Evolutionary conservation across 2,797 vertebrate genomes (phyloP).

Genomic region (Oreochromis grahami): DNA sequence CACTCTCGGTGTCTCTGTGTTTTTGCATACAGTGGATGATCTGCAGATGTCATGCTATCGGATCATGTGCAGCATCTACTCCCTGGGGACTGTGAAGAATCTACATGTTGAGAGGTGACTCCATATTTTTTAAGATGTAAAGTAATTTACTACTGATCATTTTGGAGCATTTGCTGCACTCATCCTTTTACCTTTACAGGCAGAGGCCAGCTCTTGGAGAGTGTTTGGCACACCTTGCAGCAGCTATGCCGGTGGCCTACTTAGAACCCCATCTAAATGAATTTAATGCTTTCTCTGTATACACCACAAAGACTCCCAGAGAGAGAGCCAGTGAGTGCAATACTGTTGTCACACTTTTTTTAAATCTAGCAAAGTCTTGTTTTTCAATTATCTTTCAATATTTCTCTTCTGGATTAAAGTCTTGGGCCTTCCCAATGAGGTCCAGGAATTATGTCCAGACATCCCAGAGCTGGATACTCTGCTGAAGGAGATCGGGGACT

Average conservation of each 20-base stretch:
- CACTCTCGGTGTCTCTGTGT: background rate
- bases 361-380: background rate
- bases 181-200: constrained; percentile 56
- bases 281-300: constrained; percentile 89
- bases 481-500: constrained; percentile 86
- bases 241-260: constrained; percentile 92
- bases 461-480: constrained; percentile 86
- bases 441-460: constrained; percentile 91
- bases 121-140: background rate
- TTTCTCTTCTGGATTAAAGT: constrained; percentile 69
- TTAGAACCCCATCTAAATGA: constrained; percentile 88
- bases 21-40: constrained; percentile 83
- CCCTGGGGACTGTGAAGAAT: constrained; percentile 90
- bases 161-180: background rate
- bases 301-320: constrained; percentile 92
- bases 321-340: constrained; percentile 86
- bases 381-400: background rate
- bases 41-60: constrained; percentile 96
- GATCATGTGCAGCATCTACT: constrained; percentile 94
- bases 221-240: constrained; percentile 89
- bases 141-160: background rate
- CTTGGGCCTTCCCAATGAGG: constrained; percentile 87
- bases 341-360: background rate
- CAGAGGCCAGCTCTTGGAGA: constrained; percentile 91
- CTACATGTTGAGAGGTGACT: constrained; percentile 90